These are phyloP conservation scores for Cyprinodon tularosa DNA, from an alignment of 2,113 vertebrate species.

Conservation along the genomic window DNA sequence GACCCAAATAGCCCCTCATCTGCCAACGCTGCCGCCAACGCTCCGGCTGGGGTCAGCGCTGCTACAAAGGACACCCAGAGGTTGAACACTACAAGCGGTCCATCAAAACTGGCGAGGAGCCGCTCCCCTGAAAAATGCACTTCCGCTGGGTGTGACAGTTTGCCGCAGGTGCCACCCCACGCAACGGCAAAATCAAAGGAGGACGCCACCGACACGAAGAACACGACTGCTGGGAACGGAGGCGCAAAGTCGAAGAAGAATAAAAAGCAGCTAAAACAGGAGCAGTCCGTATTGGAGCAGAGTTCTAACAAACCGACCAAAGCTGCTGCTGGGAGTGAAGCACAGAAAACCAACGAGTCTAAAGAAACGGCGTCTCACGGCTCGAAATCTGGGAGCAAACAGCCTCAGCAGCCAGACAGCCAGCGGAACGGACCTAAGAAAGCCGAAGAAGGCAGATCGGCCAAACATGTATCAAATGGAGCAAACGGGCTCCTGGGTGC, in stretches of 20 bases:
- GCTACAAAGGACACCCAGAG: slow-evolving; percentile 83
- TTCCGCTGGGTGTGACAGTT: slow-evolving; percentile 61
- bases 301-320: slow-evolving; percentile 73
- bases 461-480: slow-evolving; percentile 73
- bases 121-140: slow-evolving; percentile 86
- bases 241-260: slow-evolving; percentile 84
- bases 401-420: slow-evolving; percentile 61
- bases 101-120: slow-evolving; percentile 93
- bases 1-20: slow-evolving; percentile 61
- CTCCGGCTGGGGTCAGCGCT: slow-evolving; percentile 42
- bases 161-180: slow-evolving; percentile 64
- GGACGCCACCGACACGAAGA: slow-evolving; percentile 70
- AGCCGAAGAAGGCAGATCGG: slow-evolving; percentile 73
- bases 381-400: slow-evolving; percentile 68
- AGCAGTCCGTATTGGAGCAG: slow-evolving; percentile 73
- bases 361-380: slow-evolving; percentile 54
- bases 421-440: slow-evolving; percentile 67
- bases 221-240: slow-evolving; percentile 49
- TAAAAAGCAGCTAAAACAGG: slow-evolving; percentile 84
- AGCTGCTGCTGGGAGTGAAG: slow-evolving; percentile 72
- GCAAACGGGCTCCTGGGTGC: slow-evolving; percentile 59
- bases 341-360: slow-evolving; percentile 74
- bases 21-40: slow-evolving; percentile 38
- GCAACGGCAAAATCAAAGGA: slow-evolving; percentile 77
- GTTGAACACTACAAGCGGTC: slow-evolving; percentile 87